A percentile compares a stretch with the other conserved stretches of the same genome.
phyloP scores from a whole-genome alignment of 2,797 vertebrate genomes.

The Pantherophis alleghaniensis region DNA sequence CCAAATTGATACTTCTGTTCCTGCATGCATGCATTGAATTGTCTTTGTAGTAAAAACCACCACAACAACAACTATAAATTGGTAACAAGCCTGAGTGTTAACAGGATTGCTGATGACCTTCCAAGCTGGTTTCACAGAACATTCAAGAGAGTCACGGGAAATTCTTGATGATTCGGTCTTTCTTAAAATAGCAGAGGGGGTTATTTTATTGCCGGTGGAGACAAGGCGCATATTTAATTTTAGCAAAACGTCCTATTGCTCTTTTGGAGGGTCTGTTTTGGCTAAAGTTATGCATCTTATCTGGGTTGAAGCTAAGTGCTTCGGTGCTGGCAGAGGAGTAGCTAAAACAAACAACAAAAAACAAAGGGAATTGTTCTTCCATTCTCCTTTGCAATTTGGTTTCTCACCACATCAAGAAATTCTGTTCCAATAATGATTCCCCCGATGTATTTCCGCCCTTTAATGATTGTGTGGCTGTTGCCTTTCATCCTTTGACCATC shows the following conservation, averaged over 20 bases:
- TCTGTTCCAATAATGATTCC: background rate
- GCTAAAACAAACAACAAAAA: background rate
- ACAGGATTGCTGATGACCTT: constrained; percentile 23
- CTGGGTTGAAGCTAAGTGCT: background rate
- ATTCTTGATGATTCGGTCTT: background rate
- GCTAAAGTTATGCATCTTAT: background rate
- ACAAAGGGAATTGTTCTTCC: constrained; percentile 4
- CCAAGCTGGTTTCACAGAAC: background rate
- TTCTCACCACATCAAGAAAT: background rate
- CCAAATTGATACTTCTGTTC: background rate
- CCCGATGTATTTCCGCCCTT: background rate
- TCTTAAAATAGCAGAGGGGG: background rate
- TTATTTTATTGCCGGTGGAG: background rate
- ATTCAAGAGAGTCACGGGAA: background rate
- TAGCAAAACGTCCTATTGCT: background rate
- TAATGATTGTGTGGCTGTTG: background rate
- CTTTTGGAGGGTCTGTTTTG: background rate
- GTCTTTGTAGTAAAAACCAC: background rate
- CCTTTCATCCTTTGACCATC: background rate
- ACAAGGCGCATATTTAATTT: background rate
- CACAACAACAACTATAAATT: background rate
- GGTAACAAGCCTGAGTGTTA: constrained; percentile 11
- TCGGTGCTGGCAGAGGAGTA: background rate
- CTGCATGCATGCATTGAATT: background rate
- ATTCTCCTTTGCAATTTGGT: constrained; percentile 15